These are phyloP conservation scores for Petrocephalus schoutedeni DNA, from an alignment of 2,797 vertebrate genomes.

Conservation along the genomic window DNA sequence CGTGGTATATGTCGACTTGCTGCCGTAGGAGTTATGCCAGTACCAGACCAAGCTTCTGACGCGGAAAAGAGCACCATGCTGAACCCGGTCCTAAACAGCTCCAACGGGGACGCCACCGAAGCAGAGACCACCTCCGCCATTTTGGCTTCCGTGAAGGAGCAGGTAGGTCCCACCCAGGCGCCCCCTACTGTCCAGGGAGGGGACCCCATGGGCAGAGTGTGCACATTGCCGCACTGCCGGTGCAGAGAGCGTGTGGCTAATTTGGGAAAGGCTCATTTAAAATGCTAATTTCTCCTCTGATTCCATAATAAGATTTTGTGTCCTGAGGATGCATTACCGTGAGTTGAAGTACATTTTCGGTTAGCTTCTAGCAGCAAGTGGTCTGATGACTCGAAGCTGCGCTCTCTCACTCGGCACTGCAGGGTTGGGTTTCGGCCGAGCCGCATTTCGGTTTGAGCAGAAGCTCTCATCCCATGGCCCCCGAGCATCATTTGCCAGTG, in stretches of 20 bases:
- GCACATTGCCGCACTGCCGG: not conserved
- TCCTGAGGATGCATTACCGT: not conserved
- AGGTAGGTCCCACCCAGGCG: slow-evolving; percentile 64
- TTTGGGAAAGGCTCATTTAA: not conserved
- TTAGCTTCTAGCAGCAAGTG: not conserved
- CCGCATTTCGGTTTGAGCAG: not conserved
- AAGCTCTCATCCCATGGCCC: not conserved
- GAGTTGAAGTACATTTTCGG: too few species aligned
- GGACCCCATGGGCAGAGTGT: not conserved
- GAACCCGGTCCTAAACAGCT: slow-evolving; percentile 79
- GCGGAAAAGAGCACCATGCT: slow-evolving; percentile 87
- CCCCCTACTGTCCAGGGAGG: not conserved
- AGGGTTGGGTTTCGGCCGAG: not conserved
- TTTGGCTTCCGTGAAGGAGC: slow-evolving; percentile 95
- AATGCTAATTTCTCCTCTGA: not conserved
- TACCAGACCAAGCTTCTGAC: slow-evolving; percentile 89
- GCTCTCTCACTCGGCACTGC: not conserved
- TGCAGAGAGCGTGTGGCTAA: not conserved
- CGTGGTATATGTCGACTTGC: slow-evolving; percentile 4
- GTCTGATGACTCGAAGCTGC: not conserved
- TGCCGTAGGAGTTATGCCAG: slow-evolving; percentile 77
- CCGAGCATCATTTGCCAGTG: not conserved
- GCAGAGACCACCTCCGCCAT: slow-evolving; percentile 93
- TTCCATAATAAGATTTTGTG: not conserved
- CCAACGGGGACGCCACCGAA: slow-evolving; percentile 88